phyloP scores from a whole-genome alignment of 2,113 vertebrate genomes.

The Vombatus ursinus region DNA sequence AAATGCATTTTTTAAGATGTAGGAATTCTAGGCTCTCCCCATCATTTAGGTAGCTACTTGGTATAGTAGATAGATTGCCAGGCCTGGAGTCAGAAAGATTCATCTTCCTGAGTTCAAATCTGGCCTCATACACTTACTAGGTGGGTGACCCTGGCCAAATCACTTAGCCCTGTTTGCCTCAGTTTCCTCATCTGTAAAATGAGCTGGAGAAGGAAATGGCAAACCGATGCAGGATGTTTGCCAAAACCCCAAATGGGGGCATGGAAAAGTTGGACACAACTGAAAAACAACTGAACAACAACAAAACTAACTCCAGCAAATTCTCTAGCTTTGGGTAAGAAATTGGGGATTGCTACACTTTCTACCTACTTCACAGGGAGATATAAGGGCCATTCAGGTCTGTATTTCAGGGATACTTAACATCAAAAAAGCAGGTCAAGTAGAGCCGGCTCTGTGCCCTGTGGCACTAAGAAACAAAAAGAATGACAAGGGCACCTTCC shows the following conservation, averaged over 20 bases:
- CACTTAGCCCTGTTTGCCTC: too few relatives aligned
- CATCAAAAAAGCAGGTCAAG: neutral
- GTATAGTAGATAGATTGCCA: neutral
- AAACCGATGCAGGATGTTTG: too few relatives aligned
- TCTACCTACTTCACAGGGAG: conserved; percentile 17
- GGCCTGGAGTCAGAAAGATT: too few relatives aligned
- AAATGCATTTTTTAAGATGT: neutral
- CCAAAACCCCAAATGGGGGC: too few relatives aligned
- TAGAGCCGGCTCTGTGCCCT: neutral
- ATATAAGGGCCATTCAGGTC: conserved; percentile 2
- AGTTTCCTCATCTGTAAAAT: too few relatives aligned
- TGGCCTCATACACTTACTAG: too few relatives aligned
- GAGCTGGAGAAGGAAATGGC: too few relatives aligned
- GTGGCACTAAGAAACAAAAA: conserved; percentile 17
- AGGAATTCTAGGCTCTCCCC: neutral
- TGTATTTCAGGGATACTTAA: neutral
- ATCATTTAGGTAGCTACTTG: neutral
- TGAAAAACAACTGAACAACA: neutral
- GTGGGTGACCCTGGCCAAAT: too few relatives aligned
- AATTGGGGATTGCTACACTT: conserved; percentile 44
- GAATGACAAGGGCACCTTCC: conserved; percentile 12
- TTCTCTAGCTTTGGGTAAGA: neutral
- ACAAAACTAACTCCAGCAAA: neutral
- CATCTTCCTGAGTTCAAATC: too few relatives aligned
- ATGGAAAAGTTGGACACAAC: too few relatives aligned